Evolutionary conservation across 2,797 vertebrate species (phyloP).

Genomic region (Limnodromus scolopaceus): DNA sequence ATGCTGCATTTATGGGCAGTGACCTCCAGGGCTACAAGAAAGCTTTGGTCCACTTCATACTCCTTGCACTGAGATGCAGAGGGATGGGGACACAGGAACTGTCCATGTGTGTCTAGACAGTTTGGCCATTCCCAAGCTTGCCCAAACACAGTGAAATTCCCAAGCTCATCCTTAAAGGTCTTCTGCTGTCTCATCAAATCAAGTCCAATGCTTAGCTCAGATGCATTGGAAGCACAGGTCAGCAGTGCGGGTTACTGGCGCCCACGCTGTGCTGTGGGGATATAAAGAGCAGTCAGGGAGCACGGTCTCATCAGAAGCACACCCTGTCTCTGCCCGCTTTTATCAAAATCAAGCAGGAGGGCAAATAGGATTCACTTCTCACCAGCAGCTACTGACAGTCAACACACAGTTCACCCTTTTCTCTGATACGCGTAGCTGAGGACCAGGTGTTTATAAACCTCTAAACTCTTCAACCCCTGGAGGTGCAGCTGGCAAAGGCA

Average conservation of each 20-base stretch:
- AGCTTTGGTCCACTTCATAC: background rate
- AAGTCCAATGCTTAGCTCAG: background rate
- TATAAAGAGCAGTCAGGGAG: background rate
- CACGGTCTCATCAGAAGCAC: background rate
- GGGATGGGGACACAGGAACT: background rate
- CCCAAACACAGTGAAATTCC: background rate
- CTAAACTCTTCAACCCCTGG: background rate
- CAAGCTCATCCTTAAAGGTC: background rate
- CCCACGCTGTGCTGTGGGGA: rapidly evolving
- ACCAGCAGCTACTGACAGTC: background rate
- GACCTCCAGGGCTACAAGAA: background rate
- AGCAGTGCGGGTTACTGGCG: background rate
- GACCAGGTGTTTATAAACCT: background rate
- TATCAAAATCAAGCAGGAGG: background rate
- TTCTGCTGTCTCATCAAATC: background rate
- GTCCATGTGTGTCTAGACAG: background rate
- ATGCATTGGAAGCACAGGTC: background rate
- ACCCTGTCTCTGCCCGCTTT: rapidly evolving
- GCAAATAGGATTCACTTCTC: background rate
- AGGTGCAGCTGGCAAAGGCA: background rate
- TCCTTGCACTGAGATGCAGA: background rate
- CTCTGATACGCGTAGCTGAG: background rate
- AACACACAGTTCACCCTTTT: background rate
- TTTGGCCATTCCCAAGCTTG: background rate
- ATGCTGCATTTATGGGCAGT: background rate